Conservation (phyloP, 1,140 invertebrate genomes). For the Drosophila leontia region DNA sequence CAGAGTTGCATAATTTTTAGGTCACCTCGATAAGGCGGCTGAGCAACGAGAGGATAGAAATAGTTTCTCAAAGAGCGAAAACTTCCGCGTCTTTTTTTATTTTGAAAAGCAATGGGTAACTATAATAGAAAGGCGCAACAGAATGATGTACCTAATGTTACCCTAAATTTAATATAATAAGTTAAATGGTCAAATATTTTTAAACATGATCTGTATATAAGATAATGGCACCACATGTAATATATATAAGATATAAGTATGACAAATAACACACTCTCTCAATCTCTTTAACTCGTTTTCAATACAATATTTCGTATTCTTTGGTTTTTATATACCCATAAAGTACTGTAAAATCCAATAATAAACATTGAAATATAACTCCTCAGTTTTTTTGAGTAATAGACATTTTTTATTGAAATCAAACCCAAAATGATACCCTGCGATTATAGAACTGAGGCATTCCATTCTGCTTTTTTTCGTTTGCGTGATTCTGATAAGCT, state of each 20-base stretch:
- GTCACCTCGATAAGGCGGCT: conserved; percentile 34
- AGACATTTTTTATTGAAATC: background rate
- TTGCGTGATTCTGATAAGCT: conserved; percentile 63
- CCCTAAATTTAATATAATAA: background rate
- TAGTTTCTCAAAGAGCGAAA: too few relatives aligned
- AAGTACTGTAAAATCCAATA: too few relatives aligned
- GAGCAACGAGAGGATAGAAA: background rate
- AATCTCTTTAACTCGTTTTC: too few relatives aligned
- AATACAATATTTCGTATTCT: too few relatives aligned
- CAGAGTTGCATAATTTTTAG: conserved; percentile 53
- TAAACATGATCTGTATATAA: background rate
- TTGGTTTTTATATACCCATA: too few relatives aligned
- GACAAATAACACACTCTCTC: background rate
- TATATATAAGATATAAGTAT: background rate
- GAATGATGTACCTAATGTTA: background rate
- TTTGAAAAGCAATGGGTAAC: background rate
- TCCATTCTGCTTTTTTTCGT: background rate
- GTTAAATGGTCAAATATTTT: background rate
- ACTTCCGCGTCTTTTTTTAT: conserved; percentile 30
- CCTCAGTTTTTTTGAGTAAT: background rate
- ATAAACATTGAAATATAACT: background rate
- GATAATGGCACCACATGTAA: background rate
- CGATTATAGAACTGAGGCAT: background rate
- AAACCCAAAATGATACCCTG: conserved; percentile 3
- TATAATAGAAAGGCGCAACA: too few relatives aligned